Base-by-base conservation (phyloP, 2,797 vertebrate genomes). In the Hippoglossus hippoglossus region DNA sequence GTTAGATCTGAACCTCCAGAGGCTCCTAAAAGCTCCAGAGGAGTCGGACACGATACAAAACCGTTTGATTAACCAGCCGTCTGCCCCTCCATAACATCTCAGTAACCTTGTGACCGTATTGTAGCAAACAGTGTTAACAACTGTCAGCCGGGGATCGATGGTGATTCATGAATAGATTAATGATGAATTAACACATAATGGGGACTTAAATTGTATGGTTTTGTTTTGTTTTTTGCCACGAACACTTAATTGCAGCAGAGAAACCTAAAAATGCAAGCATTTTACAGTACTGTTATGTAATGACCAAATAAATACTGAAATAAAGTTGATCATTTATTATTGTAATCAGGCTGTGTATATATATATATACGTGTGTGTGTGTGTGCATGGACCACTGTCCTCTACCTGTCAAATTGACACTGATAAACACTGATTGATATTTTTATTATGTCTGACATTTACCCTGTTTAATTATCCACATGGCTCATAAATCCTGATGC, bases 251-350 rank as follows among this genome's bases (percentile, higher is more conserved):
- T 90, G 71, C 80, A 83, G 76, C 67, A 7, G 56, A 59, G 79
- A 83, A 82, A 68, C 81, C 81, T 87, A 81, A 90, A 18, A 89
- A 92, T 89, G 87, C 81, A 91, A 91, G 80, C 77, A 78, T 92
- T 92, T 92, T 86, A 89, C 86, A 92, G 79, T 82, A 82, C 84
- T 91, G 84, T 91, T 86, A 87, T 91, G 83, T 91, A 91, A 87
- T 90, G 87, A 91, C 87, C 87, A 87, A 92, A 91, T 93, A 89
- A 92, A 92, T 84, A 88, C 82, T 83, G 83, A 90, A 91, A 91
- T 87, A 91, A 87, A 93, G 87, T 75, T 83, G 75, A 88, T 84
- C 82, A 89, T 88, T 83, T 88, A 81, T 89, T 87, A 87, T 90
- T 88, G 85, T 82, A 85, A 63, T 67, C 55, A 67, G 50, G 41